These are phyloP conservation scores for Prinia subflava DNA, from an alignment of 2,113 vertebrate genomes.

Conservation along the genomic window DNA sequence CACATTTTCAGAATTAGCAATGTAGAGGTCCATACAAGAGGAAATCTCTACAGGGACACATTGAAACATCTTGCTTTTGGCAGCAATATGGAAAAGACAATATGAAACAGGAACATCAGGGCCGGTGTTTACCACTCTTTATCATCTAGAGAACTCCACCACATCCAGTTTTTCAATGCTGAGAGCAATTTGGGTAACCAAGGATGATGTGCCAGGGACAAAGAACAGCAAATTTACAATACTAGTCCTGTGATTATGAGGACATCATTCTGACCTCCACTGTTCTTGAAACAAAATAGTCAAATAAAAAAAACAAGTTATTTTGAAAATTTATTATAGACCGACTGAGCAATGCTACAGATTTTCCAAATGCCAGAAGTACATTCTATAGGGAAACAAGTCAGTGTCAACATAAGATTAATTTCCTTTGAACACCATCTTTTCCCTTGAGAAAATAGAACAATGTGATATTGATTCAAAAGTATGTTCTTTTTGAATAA, in stretches of 20 bases:
- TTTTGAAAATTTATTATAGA: background rate
- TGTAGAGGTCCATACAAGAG: background rate
- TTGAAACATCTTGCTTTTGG: background rate
- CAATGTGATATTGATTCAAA: slow-evolving; percentile 42
- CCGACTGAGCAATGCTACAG: background rate
- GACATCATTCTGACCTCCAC: background rate
- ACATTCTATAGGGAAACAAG: background rate
- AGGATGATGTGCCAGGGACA: background rate
- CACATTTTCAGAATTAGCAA: background rate
- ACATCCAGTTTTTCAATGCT: background rate
- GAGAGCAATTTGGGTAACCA: background rate
- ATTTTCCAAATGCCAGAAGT: background rate
- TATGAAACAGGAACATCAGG: background rate
- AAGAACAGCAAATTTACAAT: background rate
- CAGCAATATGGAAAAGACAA: background rate
- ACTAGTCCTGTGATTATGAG: background rate
- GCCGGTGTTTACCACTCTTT: background rate
- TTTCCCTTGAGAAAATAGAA: slow-evolving; percentile 24
- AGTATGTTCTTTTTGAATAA: slow-evolving; percentile 16
- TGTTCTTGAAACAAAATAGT: background rate
- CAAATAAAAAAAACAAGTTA: background rate
- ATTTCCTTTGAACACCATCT: background rate
- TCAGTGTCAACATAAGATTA: background rate
- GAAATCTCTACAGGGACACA: background rate
- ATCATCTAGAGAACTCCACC: background rate